Percentiles rank a stretch among this genome's conserved stretches.
phyloP scores from a whole-genome alignment of 1,140 invertebrate genomes.

The Anthonomus grandis region DNA sequence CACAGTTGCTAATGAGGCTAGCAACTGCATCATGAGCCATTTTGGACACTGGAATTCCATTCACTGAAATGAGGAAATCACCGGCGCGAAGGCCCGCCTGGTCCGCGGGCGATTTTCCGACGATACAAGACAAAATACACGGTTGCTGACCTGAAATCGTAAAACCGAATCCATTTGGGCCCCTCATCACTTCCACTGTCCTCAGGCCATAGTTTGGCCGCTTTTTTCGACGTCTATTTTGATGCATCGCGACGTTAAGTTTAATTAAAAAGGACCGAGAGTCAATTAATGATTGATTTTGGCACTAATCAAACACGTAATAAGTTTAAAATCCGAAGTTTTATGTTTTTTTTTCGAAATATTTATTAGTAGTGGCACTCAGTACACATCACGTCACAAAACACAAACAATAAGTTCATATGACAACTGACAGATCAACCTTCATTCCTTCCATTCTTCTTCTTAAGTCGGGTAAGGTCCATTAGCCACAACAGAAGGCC shows the following conservation, averaged over 20 bases:
- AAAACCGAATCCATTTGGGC: slow-evolving; percentile 85
- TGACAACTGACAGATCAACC: too few relatives aligned
- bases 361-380: too few relatives aligned
- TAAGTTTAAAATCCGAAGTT: too few relatives aligned
- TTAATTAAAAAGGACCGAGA: too few relatives aligned
- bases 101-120: slow-evolving; percentile 79
- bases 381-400: too few relatives aligned
- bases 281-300: too few relatives aligned
- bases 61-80: slow-evolving; percentile 88
- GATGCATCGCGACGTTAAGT: slow-evolving; percentile 59
- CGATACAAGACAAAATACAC: slow-evolving; percentile 85
- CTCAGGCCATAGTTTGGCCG: slow-evolving; percentile 75
- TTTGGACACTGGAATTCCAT: slow-evolving; percentile 84
- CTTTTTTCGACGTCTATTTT: slow-evolving; percentile 73
- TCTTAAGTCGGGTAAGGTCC: too few relatives aligned
- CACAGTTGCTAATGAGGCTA: slow-evolving; percentile 79
- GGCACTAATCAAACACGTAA: too few relatives aligned
- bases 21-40: slow-evolving; percentile 91
- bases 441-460: too few relatives aligned
- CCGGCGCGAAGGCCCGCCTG: slow-evolving; percentile 82
- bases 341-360: too few relatives aligned
- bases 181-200: slow-evolving; percentile 80
- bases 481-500: too few relatives aligned
- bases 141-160: slow-evolving; percentile 92
- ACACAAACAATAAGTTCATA: too few relatives aligned